Conservation (phyloP, 2,888 invertebrate genomes). For the Cantharis rufa region DNA sequence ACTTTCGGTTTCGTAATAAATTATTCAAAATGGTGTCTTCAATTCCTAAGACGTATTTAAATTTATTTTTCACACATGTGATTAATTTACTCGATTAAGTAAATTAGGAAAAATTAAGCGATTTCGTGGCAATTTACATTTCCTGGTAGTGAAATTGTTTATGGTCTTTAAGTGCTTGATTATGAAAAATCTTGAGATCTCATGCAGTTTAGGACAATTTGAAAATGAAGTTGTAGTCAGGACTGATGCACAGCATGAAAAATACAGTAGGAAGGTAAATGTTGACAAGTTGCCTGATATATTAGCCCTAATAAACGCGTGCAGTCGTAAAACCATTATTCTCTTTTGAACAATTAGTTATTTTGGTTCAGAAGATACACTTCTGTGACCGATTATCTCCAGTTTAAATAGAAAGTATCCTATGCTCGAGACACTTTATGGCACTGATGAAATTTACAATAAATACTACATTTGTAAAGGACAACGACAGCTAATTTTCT, state of each 20-base stretch:
- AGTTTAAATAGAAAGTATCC: constrained; percentile 17
- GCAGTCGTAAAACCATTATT: constrained; percentile 24
- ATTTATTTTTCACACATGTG: neutral
- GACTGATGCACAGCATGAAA: constrained; percentile 27
- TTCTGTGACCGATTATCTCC: constrained; percentile 13
- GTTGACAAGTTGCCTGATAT: constrained; percentile 32
- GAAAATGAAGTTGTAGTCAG: neutral
- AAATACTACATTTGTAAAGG: constrained; percentile 5
- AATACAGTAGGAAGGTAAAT: constrained; percentile 36
- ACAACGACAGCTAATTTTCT: constrained; percentile 1
- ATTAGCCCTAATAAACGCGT: constrained; percentile 9
- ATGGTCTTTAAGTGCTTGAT: neutral
- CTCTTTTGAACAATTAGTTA: constrained; percentile 10
- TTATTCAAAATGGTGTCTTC: neutral
- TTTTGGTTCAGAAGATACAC: constrained; percentile 9
- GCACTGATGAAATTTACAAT: constrained; percentile 14
- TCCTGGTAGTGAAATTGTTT: constrained; percentile 9
- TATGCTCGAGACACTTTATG: constrained; percentile 6
- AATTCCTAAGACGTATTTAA: neutral
- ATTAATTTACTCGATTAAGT: neutral
- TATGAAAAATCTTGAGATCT: neutral
- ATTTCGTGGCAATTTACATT: constrained; percentile 30
- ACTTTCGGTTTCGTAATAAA: neutral
- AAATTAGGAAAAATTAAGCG: constrained; percentile 20
- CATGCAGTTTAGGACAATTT: neutral